Conservation (phyloP, 2,113 vertebrate species). For the Perognathus longimembris region DNA sequence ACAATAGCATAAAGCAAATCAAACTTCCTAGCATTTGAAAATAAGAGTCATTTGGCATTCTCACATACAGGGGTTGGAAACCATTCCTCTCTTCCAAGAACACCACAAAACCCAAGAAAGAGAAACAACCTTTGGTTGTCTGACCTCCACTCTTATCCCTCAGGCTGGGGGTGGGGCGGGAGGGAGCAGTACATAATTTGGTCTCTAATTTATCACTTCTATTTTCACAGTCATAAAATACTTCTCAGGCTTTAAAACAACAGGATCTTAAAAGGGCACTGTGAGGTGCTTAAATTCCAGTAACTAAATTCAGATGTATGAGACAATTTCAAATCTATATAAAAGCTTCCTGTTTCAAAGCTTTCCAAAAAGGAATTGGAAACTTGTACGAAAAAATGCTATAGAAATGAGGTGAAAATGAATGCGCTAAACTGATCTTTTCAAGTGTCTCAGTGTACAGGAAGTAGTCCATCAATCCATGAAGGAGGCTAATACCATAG, state of each 20-base stretch:
- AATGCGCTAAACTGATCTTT: neutral
- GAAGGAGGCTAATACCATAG: constrained; percentile 14
- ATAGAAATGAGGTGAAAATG: constrained; percentile 38
- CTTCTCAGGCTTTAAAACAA: constrained; percentile 80
- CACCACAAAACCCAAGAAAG: constrained; percentile 44
- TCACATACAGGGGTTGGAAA: constrained; percentile 52
- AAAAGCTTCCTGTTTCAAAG: constrained; percentile 75
- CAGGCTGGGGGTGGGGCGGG: constrained; percentile 23
- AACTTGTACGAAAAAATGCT: constrained; percentile 30
- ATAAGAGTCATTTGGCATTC: constrained; percentile 36
- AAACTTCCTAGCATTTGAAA: constrained; percentile 53
- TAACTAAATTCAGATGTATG: constrained; percentile 81
- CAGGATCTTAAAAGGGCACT: constrained; percentile 75
- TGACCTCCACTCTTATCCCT: constrained; percentile 69
- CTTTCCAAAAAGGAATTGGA: constrained; percentile 45
- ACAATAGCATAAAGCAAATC: constrained; percentile 36
- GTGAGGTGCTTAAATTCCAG: constrained; percentile 75
- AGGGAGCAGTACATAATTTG: constrained; percentile 68
- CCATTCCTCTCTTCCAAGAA: constrained; percentile 31
- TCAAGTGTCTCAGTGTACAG: neutral
- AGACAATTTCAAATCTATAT: constrained; percentile 79
- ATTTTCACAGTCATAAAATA: constrained; percentile 82
- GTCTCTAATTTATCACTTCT: constrained; percentile 75
- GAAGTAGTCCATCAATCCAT: constrained; percentile 8
- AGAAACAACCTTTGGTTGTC: constrained; percentile 57